These are phyloP conservation scores for Gryon sp. DNA, from an alignment of 1,140 invertebrate genomes.

Conservation along the genomic window DNA sequence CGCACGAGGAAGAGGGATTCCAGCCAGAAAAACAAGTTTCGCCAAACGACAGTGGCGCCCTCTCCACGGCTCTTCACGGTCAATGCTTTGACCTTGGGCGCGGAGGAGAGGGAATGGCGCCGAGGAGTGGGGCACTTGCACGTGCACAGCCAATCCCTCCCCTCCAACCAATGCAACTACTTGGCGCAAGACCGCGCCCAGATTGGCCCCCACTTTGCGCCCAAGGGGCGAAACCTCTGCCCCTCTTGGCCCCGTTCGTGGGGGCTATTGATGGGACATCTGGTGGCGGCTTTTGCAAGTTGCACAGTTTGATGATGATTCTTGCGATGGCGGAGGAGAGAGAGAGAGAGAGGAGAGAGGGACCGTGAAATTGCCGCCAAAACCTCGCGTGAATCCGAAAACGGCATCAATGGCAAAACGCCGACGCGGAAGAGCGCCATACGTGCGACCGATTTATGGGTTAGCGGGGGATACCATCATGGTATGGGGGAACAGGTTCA, in stretches of 20 bases:
- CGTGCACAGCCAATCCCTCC: slow-evolving; percentile 18
- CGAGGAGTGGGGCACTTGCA: slow-evolving; percentile 9
- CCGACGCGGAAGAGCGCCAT: slow-evolving; percentile 27
- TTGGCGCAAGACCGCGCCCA: slow-evolving; percentile 36
- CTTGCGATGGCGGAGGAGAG: no score
- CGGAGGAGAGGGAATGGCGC: slow-evolving; percentile 2
- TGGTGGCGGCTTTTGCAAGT: slow-evolving; percentile 3
- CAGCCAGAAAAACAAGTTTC: slow-evolving; percentile 42
- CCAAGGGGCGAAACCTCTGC: slow-evolving; percentile 3
- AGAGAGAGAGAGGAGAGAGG: no score
- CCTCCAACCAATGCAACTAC: slow-evolving; percentile 6
- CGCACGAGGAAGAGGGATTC: slow-evolving; percentile 50
- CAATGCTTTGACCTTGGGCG: slow-evolving; percentile 58
- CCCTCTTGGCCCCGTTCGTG: background rate
- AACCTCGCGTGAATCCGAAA: no score
- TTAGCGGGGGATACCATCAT: slow-evolving; percentile 6
- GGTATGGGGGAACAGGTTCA: slow-evolving; percentile 7
- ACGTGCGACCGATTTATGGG: slow-evolving; percentile 20
- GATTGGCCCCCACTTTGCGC: slow-evolving; percentile 16
- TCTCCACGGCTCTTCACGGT: slow-evolving; percentile 46
- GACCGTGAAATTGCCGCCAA: slow-evolving; percentile 36
- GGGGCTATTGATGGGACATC: slow-evolving; percentile 9
- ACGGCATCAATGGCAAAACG: slow-evolving; percentile 28
- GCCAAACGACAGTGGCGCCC: slow-evolving; percentile 38
- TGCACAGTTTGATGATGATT: no score